These are phyloP conservation scores for Argynnis bischoffii DNA, from an alignment of 2,888 invertebrate species.

Conservation along the genomic window DNA sequence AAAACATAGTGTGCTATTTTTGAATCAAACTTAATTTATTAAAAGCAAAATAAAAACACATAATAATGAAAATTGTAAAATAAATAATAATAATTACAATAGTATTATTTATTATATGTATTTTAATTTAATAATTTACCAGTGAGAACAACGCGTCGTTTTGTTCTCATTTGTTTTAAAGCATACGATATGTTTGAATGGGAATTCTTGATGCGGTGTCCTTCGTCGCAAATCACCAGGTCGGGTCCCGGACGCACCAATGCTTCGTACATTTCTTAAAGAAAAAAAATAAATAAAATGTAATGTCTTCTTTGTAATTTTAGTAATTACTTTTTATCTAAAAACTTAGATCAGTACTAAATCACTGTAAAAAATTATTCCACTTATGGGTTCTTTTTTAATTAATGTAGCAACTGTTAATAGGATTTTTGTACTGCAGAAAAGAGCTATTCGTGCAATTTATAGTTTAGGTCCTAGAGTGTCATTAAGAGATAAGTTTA, in stretches of 20 bases:
- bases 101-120: not conserved
- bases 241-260: constrained; percentile 96
- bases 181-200: constrained; percentile 98
- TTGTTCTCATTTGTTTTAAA: constrained; percentile 96
- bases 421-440: too few relatives aligned
- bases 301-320: too few relatives aligned
- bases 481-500: too few relatives aligned
- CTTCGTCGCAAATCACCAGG: constrained; percentile 97
- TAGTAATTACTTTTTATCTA: too few relatives aligned
- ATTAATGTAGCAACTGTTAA: too few relatives aligned
- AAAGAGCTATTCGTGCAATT: too few relatives aligned
- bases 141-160: constrained; percentile 96
- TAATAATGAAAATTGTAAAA: not conserved
- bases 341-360: too few relatives aligned
- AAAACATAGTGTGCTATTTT: too few relatives aligned
- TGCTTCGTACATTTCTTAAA: constrained; percentile 90
- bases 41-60: not conserved
- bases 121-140: constrained; percentile 62
- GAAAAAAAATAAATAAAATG: constrained; percentile 4
- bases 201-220: constrained; percentile 98
- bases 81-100: not conserved
- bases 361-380: too few relatives aligned
- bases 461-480: too few relatives aligned
- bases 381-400: too few relatives aligned
- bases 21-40: too few relatives aligned